Evolutionary conservation across 2,888 invertebrate species (phyloP).

Genomic region (Linnaemya vulpina): DNA sequence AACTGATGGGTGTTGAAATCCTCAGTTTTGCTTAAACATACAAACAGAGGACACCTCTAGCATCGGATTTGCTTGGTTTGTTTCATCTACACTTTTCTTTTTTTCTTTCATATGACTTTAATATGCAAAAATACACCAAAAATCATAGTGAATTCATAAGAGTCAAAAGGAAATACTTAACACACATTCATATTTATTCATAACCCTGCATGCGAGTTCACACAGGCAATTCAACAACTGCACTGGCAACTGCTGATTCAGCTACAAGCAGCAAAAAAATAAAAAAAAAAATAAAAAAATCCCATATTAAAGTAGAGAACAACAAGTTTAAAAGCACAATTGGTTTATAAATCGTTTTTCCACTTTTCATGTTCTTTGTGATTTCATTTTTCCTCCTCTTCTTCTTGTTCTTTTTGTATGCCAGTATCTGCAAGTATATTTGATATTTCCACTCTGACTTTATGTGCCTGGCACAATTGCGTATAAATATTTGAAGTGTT

Average conservation of each 20-base stretch:
- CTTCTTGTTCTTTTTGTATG: not conserved
- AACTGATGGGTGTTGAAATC: constrained; percentile 57
- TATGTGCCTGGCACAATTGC: constrained; percentile 42
- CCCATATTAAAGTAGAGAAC: constrained; percentile 13
- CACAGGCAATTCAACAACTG: constrained; percentile 20
- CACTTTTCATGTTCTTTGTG: constrained; percentile 21
- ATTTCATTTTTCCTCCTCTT: no score
- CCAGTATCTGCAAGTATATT: constrained; percentile 3
- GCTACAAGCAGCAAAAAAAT: constrained; percentile 9
- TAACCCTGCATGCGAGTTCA: constrained; percentile 15
- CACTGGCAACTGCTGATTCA: constrained; percentile 41
- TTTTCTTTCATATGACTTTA: not conserved
- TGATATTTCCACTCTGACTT: constrained; percentile 23
- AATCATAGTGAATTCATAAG: constrained; percentile 57
- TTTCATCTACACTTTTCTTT: not conserved
- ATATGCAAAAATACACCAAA: constrained; percentile 52
- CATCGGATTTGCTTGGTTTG: constrained; percentile 3
- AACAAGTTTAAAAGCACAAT: constrained; percentile 55
- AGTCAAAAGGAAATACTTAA: constrained; percentile 65
- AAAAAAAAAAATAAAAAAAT: no score
- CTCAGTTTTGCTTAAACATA: constrained; percentile 20
- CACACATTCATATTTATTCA: constrained; percentile 58
- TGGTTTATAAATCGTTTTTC: constrained; percentile 68
- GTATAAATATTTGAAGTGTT: constrained; percentile 34
- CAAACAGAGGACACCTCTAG: constrained; percentile 39